Evolutionary conservation across 1,140 invertebrate genomes (phyloP), one percentile per base, ranked within the genome.

Genomic region (Chlorops oryzae): DNA sequence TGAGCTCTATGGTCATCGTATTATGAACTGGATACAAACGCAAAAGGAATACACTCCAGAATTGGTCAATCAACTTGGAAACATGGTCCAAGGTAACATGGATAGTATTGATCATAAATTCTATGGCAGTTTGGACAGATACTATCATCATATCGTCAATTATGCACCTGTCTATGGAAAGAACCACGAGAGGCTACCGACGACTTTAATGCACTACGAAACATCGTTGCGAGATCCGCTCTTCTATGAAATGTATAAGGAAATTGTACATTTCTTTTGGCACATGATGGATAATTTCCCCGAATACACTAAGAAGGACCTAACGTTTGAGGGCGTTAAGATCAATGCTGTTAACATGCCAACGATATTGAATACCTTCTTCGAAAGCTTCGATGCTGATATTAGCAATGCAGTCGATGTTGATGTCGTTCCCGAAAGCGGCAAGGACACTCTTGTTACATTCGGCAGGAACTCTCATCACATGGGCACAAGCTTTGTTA

Each of bases 301-400:
- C 21, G 49, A 61, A 13, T 79, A 78, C 59, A 72, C 64, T 10
- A 59, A 71, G 21, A 73, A 78, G 52, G 80, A 85, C 58, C 68
- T 86, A 3, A 59, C 72, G n/a, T 73, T 81, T 34, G 77, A 80
- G n/a, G 78, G 79, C 20, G 82, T 87, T 17, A 65, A 70, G 3
- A 81, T 87, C 38, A 73, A 84, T 50, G 76, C 75, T 20, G 80
- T 87, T 7, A 72, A 78, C 3, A 77, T 83, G 21, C 76, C 78
- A 38, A 79, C 82, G 48, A 69, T 88, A 2, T 73, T 80, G 23
- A 87, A 85, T 22, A 75, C 27, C 77, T 88, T 80, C 62, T 86
- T 87, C 63, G 83, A 88, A 47, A 75, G 83, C 47, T 82, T 80
- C 57, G 80, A 86, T 55, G 54, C 84, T 2, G 80, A 85, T 43